Conservation (phyloP, 2,888 invertebrate genomes). For the Salpingus planirostris region DNA sequence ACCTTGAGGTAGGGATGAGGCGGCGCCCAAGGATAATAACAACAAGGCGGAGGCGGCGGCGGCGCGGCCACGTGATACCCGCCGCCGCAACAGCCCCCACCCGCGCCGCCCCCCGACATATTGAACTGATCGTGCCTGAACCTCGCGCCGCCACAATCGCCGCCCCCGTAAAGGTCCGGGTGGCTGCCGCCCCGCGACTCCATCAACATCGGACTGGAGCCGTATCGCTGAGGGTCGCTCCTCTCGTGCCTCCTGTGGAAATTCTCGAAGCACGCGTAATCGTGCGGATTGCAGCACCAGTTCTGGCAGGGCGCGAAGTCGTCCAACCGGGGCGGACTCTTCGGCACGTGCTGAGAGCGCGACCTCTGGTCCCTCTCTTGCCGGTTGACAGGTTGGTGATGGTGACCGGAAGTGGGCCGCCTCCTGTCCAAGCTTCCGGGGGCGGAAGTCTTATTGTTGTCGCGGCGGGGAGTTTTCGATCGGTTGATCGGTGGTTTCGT, state of each 20-base stretch:
- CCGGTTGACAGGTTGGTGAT: conserved; percentile 29
- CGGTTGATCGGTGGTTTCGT: conserved; percentile 33
- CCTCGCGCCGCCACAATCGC: too few species aligned
- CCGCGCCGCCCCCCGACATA: too few species aligned
- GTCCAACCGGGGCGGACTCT: conserved; percentile 36
- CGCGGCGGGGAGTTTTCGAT: conserved; percentile 24
- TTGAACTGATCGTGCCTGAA: conserved; percentile 28
- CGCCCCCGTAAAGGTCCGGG: conserved; percentile 37
- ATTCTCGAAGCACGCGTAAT: conserved; percentile 45
- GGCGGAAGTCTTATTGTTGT: conserved; percentile 30
- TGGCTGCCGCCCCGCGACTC: conserved; percentile 40
- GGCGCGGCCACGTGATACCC: conserved; percentile 33
- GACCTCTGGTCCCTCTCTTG: conserved; percentile 58
- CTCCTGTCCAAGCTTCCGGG: conserved; percentile 48
- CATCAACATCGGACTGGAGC: conserved; percentile 42
- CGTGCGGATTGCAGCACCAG: conserved; percentile 35
- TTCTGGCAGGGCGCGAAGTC: conserved; percentile 34
- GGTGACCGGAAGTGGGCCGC: conserved; percentile 42
- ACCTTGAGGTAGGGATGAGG: too few species aligned
- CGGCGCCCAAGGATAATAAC: conserved; percentile 35
- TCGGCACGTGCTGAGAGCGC: conserved; percentile 48
- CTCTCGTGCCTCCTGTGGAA: conserved; percentile 51
- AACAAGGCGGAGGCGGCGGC: conserved; percentile 31
- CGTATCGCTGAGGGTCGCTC: conserved; percentile 42
- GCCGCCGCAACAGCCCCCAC: conserved; percentile 31